These are phyloP conservation scores for Psilopogon haemacephalus DNA, from an alignment of 2,113 vertebrate genomes.

Conservation along the genomic window DNA sequence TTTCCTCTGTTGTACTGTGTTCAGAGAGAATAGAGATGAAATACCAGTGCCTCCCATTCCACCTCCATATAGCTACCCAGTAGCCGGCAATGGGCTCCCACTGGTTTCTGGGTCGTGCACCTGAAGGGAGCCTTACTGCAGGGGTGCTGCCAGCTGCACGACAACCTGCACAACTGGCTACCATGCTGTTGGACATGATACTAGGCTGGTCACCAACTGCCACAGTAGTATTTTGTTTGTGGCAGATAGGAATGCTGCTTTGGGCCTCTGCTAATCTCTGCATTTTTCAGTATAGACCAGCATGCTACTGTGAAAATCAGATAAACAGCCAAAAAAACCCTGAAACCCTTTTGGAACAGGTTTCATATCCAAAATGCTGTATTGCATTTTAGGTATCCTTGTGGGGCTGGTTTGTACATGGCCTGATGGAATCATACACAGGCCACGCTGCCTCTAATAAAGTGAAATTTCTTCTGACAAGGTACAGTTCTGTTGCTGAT, in stretches of 20 bases:
- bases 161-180: background rate
- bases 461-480: background rate
- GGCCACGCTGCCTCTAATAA: background rate
- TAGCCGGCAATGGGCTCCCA: background rate
- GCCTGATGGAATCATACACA: background rate
- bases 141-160: fast-evolving
- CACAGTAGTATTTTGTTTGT: fast-evolving
- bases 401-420: background rate
- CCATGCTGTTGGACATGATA: fast-evolving
- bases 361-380: background rate
- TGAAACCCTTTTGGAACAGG: background rate
- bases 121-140: fast-evolving
- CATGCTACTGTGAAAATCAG: background rate
- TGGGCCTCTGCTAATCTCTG: background rate
- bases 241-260: background rate
- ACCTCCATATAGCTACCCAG: background rate
- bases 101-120: fast-evolving
- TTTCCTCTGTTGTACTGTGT: background rate
- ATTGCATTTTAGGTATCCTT: background rate
- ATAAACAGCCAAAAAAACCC: background rate
- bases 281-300: background rate
- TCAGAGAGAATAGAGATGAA: background rate
- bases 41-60: background rate
- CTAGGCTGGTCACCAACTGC: fast-evolving
- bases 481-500: background rate